Evolutionary conservation across 2,797 vertebrate species (phyloP).

Genomic region (Morelia viridis): DNA sequence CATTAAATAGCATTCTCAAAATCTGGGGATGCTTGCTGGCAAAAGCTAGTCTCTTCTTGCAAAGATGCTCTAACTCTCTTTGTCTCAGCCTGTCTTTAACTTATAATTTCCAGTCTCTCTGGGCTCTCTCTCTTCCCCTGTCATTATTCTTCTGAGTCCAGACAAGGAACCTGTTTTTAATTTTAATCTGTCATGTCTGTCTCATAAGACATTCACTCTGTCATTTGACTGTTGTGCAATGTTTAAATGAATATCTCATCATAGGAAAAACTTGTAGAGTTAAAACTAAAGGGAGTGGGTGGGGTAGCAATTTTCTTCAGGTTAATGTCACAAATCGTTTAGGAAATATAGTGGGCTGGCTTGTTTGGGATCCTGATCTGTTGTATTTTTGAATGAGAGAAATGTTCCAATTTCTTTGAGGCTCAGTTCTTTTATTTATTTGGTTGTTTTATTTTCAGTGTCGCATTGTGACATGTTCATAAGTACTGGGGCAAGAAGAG

Average conservation of each 20-base stretch:
- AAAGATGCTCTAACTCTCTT: constrained; percentile 37
- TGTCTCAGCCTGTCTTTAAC: constrained; percentile 60
- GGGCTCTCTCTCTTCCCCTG: not conserved
- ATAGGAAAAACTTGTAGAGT: constrained; percentile 56
- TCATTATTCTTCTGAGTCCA: constrained; percentile 47
- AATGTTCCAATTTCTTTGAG: not conserved
- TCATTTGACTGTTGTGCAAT: constrained; percentile 65
- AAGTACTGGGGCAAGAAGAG: not conserved
- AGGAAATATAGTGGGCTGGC: not conserved
- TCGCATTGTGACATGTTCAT: not conserved
- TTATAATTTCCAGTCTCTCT: constrained; percentile 7
- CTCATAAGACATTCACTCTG: constrained; percentile 61
- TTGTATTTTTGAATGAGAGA: not conserved
- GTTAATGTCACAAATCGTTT: constrained; percentile 20
- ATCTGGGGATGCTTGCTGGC: constrained; percentile 28
- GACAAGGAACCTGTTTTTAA: constrained; percentile 61
- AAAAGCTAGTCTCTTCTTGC: constrained; percentile 51
- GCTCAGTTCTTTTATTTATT: not conserved
- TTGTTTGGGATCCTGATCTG: not conserved
- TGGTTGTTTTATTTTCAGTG: not conserved
- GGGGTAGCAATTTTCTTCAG: constrained; percentile 36
- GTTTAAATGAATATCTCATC: constrained; percentile 54
- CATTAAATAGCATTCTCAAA: constrained; percentile 48
- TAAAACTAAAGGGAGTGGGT: constrained; percentile 31
- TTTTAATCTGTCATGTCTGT: constrained; percentile 65